Base-by-base conservation (phyloP, 2,888 invertebrate species). In the Imbricaverruca yamaguchii region DNA sequence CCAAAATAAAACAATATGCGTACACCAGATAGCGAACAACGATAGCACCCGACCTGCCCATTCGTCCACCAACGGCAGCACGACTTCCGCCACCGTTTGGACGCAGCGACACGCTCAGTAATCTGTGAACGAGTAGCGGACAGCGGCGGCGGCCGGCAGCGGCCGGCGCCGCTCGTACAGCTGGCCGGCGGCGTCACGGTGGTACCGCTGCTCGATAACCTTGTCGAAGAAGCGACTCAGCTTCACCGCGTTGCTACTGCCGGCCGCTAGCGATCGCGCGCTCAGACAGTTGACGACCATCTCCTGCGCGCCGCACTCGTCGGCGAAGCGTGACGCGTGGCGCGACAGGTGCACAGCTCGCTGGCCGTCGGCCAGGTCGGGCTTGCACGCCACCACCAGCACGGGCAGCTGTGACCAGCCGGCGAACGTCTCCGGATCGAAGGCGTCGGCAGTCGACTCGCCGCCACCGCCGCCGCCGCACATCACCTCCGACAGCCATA, bases 211-310 rank as follows among this genome's bases (percentile, higher is more conserved):
- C 80, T 84, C 84, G 53, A 91, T 91, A 18, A 93, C 92, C 87
- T 94, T 94, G 88, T 98, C 98, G 87, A 97, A 97, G 89, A 98
- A 98, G 86, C 96, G 91, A 4, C 94, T 93, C 57, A 98, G 88
- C 88, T 97, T 97, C 0, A 98, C 96, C 13, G 97, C 93, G 87
- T 97, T 96, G 82, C 96, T 95, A 8, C 95, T 94, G 2, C 97
- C 98, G 10, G 98, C 95, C n/a, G 96, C 94, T 83, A 98, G 88
- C 84, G 94, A 94, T 84, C 94, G 92, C 83, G 86, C 89, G 88
- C 90, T 89, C 83, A 89, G 88, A 85, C 90, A 91, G 85, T 91
- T 96, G 83, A 98, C 89, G 88, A 93, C 92, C 86, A 98, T 94
- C 89, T 97, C 97, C 87, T 97, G 97, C 0, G 95, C 94, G 0